Base-by-base conservation (phyloP, 30 jellyfish, hydroid and myxozoan genomes). In the Aurelia sp. region DNA sequence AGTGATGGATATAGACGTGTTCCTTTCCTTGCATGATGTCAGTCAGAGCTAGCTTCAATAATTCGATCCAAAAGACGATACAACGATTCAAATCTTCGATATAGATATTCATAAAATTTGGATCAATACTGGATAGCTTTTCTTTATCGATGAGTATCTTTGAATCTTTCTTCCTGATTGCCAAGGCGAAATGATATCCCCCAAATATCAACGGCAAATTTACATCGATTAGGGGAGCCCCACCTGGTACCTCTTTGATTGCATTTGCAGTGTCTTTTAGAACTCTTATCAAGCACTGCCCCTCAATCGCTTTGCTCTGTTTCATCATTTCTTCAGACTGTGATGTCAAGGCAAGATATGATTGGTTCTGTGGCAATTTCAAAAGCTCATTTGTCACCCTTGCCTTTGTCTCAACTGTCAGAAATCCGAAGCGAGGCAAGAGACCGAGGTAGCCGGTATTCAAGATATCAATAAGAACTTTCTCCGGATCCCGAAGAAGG, bases 401-500 rank as follows among this genome's bases (percentile, higher is more conserved):
- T 17, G 60, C 7, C 11, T 21, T 21, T 33, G 33, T 35, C 27
- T 68, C 53, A 9, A 33, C 79, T 20, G 47, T 33, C 47, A 68
- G 1, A 12, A 68, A 22, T 68, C 33, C 58, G 51, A 68, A 68
- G 47, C 79, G 38, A 31, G 79, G 79, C 51, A 68, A 12, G 61
- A 68, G 79, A 24, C 79, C 79, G 33, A 68, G 79, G 60, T 68
- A 68, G 19, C 79, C 79, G 20, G 8, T 33, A 68, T 68, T 68
- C 4, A 64, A 68, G 60, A 68, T 68, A 22, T 24, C 60, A 15
- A 68, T 31, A 8, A 68, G 79, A 21, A 68, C 47, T 19, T 21
- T 11, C 24, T 68, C 79, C 5, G 60, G 38, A 68, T 68, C 51
- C 8, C 31, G 22, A 20, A 68, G 51, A 33, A 68, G 22, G 60